A percentile compares a stretch with the other conserved stretches of the same genome.
These are phyloP conservation scores for Equus przewalskii DNA, from an alignment of 2,113 vertebrate species.

Conservation along the genomic window DNA sequence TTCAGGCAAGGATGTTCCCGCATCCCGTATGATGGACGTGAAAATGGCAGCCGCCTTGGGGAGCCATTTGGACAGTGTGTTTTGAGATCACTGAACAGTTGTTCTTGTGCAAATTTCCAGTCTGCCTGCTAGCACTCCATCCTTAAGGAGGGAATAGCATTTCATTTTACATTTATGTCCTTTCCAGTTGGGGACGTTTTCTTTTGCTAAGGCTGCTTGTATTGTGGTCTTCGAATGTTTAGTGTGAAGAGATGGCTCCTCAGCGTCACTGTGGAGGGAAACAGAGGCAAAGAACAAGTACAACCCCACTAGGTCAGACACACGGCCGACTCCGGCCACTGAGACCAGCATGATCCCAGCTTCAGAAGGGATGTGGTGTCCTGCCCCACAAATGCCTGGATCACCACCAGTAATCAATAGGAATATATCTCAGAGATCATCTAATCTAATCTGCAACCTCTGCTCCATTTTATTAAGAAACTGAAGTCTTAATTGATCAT, in stretches of 20 bases:
- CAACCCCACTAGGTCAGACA: too few relatives aligned
- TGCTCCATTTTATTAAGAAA: not conserved
- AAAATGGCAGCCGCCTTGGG: not conserved
- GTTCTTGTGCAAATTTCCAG: not conserved
- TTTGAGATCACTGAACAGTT: not conserved
- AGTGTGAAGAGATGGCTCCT: not conserved
- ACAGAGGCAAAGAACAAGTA: not conserved
- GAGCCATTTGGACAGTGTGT: not conserved
- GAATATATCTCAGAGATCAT: not conserved
- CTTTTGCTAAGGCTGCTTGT: not conserved
- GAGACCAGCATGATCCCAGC: not conserved
- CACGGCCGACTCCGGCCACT: rapidly evolving
- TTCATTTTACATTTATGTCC: not conserved
- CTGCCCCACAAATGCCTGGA: not conserved
- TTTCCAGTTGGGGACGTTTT: not conserved
- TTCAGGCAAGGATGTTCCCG: not conserved
- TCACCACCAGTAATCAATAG: not conserved
- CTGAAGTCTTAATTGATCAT: not conserved
- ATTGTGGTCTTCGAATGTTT: not conserved
- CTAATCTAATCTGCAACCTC: not conserved
- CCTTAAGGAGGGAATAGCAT: not conserved
- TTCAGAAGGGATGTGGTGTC: not conserved
- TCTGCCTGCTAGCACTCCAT: not conserved
- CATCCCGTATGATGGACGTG: not conserved
- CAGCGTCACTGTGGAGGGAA: too few relatives aligned